phyloP scores from a whole-genome alignment of 2,797 vertebrate genomes.

The Mormyrus proboscirostris region DNA sequence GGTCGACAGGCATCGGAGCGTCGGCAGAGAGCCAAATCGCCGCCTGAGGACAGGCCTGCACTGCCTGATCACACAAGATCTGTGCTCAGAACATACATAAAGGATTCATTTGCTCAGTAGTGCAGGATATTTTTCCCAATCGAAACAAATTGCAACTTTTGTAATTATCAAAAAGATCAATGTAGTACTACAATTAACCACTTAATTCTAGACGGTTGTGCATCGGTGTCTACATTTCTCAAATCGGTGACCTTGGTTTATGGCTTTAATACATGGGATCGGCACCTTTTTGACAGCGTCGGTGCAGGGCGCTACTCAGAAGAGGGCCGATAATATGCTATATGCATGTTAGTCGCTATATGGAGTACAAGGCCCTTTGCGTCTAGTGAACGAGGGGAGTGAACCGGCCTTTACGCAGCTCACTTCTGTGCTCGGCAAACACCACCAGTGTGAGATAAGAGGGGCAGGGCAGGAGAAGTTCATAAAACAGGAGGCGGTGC shows the following conservation, averaged over 20 bases:
- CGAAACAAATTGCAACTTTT: background rate
- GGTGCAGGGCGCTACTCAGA: background rate
- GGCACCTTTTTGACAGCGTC: background rate
- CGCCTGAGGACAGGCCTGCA: background rate
- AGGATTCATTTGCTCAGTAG: background rate
- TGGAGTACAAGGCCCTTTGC: conserved; percentile 13
- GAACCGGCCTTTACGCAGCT: background rate
- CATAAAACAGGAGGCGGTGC: background rate
- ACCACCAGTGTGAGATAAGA: background rate
- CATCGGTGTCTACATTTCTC: background rate
- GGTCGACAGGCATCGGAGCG: background rate
- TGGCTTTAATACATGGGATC: background rate
- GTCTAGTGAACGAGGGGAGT: background rate
- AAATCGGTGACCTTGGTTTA: background rate
- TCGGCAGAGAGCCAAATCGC: background rate
- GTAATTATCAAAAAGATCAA: background rate
- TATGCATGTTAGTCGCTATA: conserved; percentile 9
- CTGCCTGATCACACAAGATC: background rate
- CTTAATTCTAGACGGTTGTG: background rate
- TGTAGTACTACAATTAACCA: background rate
- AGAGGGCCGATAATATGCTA: background rate
- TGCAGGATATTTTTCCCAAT: background rate
- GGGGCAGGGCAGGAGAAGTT: background rate
- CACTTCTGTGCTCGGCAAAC: background rate
- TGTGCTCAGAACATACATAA: background rate